Base-by-base conservation (phyloP, 2,113 vertebrate genomes). In the Prunella himalayana region DNA sequence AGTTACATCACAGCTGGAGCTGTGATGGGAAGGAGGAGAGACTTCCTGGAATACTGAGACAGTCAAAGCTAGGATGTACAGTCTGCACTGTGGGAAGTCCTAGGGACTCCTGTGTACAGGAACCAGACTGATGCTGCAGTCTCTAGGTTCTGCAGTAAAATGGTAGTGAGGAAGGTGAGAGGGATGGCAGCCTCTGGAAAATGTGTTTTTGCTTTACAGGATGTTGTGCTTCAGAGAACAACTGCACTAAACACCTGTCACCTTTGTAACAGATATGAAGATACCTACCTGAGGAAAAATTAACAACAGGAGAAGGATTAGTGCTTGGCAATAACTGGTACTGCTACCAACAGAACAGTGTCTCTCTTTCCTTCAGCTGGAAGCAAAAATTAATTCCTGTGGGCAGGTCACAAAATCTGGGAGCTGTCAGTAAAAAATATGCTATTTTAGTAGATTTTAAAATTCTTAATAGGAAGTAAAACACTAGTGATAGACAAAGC, bases 1-100 rank as follows among this genome's bases (percentile, higher is more conserved):
- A 77, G 12, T 37, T 66, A 59, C 13, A 25, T 57, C 42, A 30
- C 44, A 31, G 45, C 44, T n/a, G 37, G 31, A 90, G n/a, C 45
- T 76, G 17, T 50, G n/a, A 0, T 50, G 21, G 53, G 49, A 84
- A 42, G 66, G 44, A 59, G 45, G 33, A 90, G 39, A 44, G 63
- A 22, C 25, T 77, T 87, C 27, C 13, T 6, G 1, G 24, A 37
- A 16, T 39, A 33, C 23, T 25, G 8, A 17, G 35, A 12, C 9
- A 8, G 20, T 42, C 0, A 0, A 7, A 61, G 70, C 31, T 76
- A 37, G 25, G 22, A 31, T 56, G 8, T 1, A 6, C 10, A 15
- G n/a, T 61, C 37, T 69, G n/a, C 7, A 4, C n/a, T 33, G 7
- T 33, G 39, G 15, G 22, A 45, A 37, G 49, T 68, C 50, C 9